phyloP scores from a whole-genome alignment of 2,888 invertebrate genomes.

The Eutolmus rufibarbis region DNA sequence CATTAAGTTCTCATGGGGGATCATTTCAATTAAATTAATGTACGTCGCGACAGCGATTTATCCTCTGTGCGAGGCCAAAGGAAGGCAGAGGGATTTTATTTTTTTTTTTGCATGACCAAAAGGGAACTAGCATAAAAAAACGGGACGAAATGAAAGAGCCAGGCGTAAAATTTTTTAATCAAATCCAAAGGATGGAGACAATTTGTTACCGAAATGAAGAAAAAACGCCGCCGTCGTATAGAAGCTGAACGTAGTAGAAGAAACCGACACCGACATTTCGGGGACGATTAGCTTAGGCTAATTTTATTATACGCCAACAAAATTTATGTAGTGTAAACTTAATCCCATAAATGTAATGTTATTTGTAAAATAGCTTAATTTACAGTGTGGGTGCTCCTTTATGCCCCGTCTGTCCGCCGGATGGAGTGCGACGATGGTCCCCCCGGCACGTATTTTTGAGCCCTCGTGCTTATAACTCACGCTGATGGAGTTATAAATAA shows the following conservation, averaged over 20 bases:
- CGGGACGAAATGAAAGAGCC: conserved; percentile 12
- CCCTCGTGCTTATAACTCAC: conserved; percentile 13
- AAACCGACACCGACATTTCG: conserved; percentile 51
- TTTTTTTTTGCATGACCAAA: background rate
- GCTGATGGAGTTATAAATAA: conserved; percentile 26
- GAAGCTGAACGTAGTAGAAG: background rate
- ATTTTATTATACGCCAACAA: conserved; percentile 55
- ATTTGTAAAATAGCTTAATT: conserved; percentile 48
- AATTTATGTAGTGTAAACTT: conserved; percentile 58
- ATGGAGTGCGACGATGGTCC: background rate
- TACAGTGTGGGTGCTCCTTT: conserved; percentile 7
- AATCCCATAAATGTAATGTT: conserved; percentile 56
- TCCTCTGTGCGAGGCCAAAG: conserved; percentile 17
- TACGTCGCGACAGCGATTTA: conserved; percentile 44
- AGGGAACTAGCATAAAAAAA: background rate
- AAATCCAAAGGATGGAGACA: conserved; percentile 34
- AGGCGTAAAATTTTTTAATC: conserved; percentile 41
- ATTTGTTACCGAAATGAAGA: conserved; percentile 35
- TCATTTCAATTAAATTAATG: conserved; percentile 53
- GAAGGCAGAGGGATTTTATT: background rate
- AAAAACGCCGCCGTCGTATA: conserved; percentile 17
- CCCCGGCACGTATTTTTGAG: background rate
- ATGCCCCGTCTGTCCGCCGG: background rate
- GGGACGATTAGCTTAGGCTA: conserved; percentile 54
- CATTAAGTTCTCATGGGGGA: conserved; percentile 48